Evolutionary conservation across 2,888 invertebrate species (phyloP).

Genomic region (Synanthedon vespiformis): DNA sequence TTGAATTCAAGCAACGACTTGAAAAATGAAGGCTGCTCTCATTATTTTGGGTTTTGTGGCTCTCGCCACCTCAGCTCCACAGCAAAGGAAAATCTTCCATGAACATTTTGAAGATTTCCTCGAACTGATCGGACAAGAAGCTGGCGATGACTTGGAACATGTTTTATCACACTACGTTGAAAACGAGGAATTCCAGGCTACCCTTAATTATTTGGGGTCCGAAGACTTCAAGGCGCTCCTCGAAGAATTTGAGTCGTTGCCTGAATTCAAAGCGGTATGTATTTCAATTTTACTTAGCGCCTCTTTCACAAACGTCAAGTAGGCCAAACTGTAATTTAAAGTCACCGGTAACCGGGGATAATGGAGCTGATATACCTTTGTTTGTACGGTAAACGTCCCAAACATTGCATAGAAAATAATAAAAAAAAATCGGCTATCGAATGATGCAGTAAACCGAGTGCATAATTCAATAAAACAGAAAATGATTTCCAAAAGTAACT

Average conservation of each 20-base stretch:
- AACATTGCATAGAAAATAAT: too few relatives aligned
- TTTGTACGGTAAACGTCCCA: too few relatives aligned
- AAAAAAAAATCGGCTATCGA: too few relatives aligned
- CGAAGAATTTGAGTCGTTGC: constrained; percentile 42
- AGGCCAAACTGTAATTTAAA: too few relatives aligned
- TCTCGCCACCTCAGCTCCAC: constrained; percentile 30
- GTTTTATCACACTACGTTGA: constrained; percentile 27
- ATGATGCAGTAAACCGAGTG: too few relatives aligned
- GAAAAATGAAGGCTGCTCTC: constrained; percentile 28
- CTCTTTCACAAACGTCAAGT: too few relatives aligned
- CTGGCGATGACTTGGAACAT: constrained; percentile 18
- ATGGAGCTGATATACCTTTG: too few relatives aligned
- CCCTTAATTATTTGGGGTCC: constrained; percentile 28
- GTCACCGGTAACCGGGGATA: too few relatives aligned
- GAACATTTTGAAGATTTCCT: constrained; percentile 45
- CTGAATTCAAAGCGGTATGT: constrained; percentile 48
- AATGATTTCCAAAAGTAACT: too few relatives aligned
- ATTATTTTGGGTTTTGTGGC: constrained; percentile 26
- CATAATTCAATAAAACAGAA: too few relatives aligned
- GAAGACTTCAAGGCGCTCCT: constrained; percentile 35
- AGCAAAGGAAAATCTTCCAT: constrained; percentile 42
- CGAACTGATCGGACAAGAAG: constrained; percentile 24
- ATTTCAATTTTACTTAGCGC: not conserved
- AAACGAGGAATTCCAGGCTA: constrained; percentile 31
- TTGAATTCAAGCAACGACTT: constrained; percentile 7